Evolutionary conservation across 2,113 vertebrate species (phyloP).

Genomic region (Marmota monax): DNA sequence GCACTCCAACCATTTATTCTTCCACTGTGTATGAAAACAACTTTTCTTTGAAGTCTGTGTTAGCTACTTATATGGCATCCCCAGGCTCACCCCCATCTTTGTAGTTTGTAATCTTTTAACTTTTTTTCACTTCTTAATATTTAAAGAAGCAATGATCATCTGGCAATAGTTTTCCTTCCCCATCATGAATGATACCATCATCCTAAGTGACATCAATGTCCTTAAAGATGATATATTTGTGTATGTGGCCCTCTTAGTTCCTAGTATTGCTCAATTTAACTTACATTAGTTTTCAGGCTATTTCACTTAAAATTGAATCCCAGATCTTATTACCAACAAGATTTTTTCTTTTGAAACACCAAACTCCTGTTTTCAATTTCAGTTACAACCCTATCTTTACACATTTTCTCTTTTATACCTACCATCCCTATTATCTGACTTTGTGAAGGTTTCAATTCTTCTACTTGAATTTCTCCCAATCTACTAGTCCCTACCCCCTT

Average conservation of each 20-base stretch:
- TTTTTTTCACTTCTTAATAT: not conserved
- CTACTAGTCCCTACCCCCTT: not conserved
- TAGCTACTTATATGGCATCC: not conserved
- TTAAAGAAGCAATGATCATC: not conserved
- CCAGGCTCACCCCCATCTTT: accelerated
- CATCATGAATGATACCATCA: not conserved
- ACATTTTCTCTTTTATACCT: not conserved
- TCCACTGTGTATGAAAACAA: not conserved
- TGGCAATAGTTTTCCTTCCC: not conserved
- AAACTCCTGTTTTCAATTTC: not conserved
- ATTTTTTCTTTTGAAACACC: not conserved
- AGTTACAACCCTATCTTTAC: not conserved
- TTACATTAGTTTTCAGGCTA: not conserved
- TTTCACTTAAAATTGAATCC: not conserved
- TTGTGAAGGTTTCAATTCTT: not conserved
- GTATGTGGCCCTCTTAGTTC: not conserved
- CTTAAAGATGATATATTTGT: not conserved
- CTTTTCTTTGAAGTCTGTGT: not conserved
- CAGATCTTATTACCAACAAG: not conserved
- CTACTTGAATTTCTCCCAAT: not conserved
- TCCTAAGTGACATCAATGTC: not conserved
- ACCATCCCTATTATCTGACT: not conserved
- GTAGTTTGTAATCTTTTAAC: not conserved
- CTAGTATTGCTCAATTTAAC: not conserved
- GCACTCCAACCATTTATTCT: not conserved